A percentile compares a stretch with the other conserved stretches of the same genome.
Conservation (phyloP, 2,797 vertebrate species). For the Schizopygopsis pylzovi region DNA sequence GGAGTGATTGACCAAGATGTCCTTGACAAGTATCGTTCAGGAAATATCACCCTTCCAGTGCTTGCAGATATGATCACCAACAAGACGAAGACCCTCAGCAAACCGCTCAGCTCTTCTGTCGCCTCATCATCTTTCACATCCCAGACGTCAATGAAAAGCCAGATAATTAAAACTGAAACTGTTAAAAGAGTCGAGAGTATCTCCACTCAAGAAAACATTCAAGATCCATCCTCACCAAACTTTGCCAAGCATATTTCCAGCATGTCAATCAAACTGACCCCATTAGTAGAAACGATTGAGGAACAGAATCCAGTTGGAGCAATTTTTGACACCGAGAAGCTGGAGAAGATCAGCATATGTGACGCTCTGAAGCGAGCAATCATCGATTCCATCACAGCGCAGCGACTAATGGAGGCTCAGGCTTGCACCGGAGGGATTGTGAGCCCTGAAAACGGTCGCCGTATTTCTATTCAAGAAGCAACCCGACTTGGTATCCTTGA, state of each 20-base stretch:
- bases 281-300: constrained; percentile 78
- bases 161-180: constrained; percentile 62
- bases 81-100: constrained; percentile 68
- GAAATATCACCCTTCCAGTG: constrained; percentile 84
- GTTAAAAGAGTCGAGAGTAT: constrained; percentile 45
- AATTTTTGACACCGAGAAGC: constrained; percentile 90
- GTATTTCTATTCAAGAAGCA: constrained; percentile 88
- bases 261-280: constrained; percentile 75
- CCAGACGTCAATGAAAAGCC: constrained; percentile 56
- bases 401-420: constrained; percentile 93
- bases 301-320: constrained; percentile 91
- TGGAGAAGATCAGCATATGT: constrained; percentile 90
- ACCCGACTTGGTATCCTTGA: constrained; percentile 81
- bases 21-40: constrained; percentile 85
- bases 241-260: constrained; percentile 72
- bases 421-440: constrained; percentile 94
- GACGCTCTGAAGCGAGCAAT: constrained; percentile 88
- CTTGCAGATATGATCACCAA: constrained; percentile 89
- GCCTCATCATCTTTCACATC: constrained; percentile 60
- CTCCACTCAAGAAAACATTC: constrained; percentile 58
- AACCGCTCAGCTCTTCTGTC: constrained; percentile 54
- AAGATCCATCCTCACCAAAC: constrained; percentile 72
- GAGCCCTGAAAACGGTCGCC: constrained; percentile 85
- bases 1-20: constrained; percentile 81
- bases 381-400: constrained; percentile 91